Base-by-base conservation (phyloP, 2,888 invertebrate species). In the Nebria brevicollis region DNA sequence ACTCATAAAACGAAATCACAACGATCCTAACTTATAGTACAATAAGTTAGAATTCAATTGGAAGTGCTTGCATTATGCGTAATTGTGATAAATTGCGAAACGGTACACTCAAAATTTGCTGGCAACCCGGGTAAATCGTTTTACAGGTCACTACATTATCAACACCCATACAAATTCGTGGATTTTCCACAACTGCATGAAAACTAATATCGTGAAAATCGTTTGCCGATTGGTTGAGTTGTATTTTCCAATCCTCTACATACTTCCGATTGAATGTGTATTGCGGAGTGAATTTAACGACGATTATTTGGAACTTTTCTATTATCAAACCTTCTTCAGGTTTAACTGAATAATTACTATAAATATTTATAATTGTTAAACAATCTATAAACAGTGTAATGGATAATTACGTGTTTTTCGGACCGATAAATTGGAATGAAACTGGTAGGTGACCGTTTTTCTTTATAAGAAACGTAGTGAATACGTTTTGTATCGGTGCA, bases 121-220 rank as follows among this genome's bases (percentile, higher is more conserved):
- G 70, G 10, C 80, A 80, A 5, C 80, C 80, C 2, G 80, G 80
- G 70, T 75, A 80, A 15, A 75, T 25, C 10, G 11, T 75, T 34
- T 75, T 75, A 75, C 74, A 80, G 8, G 65, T 34, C 13, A 80
- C 43, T n/a, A 43, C 26, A 64, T 80, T 64, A 20, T 75, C 64
- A 74, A 20, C 13, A 11, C 70, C 75, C 6, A 80, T 26, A 64
- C 34, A 25, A 1, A 80, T 1, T 2, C n/a, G 13, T 11, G 80
- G 80, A 25, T 75, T 68, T 41, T 75, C 5, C 10, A 75, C 65
- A 64, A 34, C 4, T 1, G 70, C 80, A 15, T 65, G 42, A 5
- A 80, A 68, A 54, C 6, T 20, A 15, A 80, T n/a, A 10, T 75
- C 41, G 2, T 43, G 5, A 1, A 7, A 6, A 26, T 13, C n/a